Percentiles rank a stretch among this genome's conserved stretches.
These are phyloP conservation scores for Symphodus melops DNA, from an alignment of 2,113 vertebrate genomes.

Conservation along the genomic window DNA sequence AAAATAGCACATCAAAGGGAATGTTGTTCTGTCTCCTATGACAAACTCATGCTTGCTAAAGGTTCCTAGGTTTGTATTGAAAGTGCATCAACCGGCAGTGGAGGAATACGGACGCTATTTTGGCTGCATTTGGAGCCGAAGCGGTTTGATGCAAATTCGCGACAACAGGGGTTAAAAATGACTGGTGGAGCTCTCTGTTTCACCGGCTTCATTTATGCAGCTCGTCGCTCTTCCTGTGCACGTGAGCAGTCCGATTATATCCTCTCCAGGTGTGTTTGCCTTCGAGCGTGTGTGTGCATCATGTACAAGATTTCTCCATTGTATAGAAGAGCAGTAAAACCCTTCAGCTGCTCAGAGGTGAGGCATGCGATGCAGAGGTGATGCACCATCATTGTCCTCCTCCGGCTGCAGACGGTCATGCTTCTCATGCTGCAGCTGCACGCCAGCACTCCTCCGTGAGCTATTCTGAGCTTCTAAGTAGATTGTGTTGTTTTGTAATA, in stretches of 20 bases:
- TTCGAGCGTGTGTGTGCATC: not conserved
- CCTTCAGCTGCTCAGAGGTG: constrained; percentile 12
- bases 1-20: too few species aligned
- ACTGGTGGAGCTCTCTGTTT: too few species aligned
- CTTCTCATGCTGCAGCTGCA: constrained; percentile 17
- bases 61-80: too few species aligned
- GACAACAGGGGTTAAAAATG: too few species aligned
- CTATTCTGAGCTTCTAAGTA: constrained; percentile 34
- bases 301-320: constrained; percentile 38
- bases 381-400: not conserved
- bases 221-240: not conserved
- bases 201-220: too few species aligned
- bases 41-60: too few species aligned
- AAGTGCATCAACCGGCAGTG: too few species aligned
- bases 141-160: too few species aligned
- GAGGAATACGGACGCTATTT: too few species aligned
- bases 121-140: too few species aligned
- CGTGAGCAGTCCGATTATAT: constrained; percentile 7
- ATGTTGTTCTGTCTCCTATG: too few species aligned
- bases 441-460: constrained; percentile 3
- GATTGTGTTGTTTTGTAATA: constrained; percentile 56
- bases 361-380: constrained; percentile 31
- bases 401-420: not conserved
- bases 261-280: constrained; percentile 3
- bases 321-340: constrained; percentile 6